These are phyloP conservation scores for Dromaius novaehollandiae DNA, from an alignment of 2,113 vertebrate species.

Conservation along the genomic window DNA sequence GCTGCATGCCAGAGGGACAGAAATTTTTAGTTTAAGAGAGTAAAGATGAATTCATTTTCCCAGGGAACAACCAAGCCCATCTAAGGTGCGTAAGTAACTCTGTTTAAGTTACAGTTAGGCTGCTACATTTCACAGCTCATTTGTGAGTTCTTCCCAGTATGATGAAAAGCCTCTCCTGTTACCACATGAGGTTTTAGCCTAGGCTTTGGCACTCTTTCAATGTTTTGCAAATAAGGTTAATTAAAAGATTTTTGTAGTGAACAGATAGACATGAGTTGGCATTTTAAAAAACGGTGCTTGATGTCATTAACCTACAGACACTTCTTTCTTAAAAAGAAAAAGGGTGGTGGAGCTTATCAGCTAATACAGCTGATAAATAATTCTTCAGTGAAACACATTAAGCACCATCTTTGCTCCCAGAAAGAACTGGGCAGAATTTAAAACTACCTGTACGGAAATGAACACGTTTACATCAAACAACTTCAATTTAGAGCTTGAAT, in stretches of 20 bases:
- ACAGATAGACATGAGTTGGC: not conserved
- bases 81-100: not conserved
- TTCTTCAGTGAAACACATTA: no score
- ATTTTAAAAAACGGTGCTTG: not conserved
- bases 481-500: not conserved
- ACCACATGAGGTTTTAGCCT: not conserved
- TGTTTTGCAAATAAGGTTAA: not conserved
- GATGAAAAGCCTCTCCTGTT: not conserved
- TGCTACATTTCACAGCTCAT: not conserved
- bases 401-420: not conserved
- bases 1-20: rapidly evolving
- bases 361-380: not conserved
- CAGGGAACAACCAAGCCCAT: not conserved
- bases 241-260: not conserved
- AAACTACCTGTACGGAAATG: not conserved
- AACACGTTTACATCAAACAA: not conserved
- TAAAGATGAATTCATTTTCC: not conserved
- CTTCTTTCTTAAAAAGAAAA: not conserved
- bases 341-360: not conserved
- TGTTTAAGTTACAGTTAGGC: not conserved
- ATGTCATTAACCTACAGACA: not conserved
- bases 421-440: not conserved
- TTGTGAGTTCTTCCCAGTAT: not conserved
- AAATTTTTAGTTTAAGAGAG: not conserved
- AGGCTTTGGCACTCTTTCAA: not conserved